Conservation (phyloP, 2,113 vertebrate species). For the Triplophysa dalaica region DNA sequence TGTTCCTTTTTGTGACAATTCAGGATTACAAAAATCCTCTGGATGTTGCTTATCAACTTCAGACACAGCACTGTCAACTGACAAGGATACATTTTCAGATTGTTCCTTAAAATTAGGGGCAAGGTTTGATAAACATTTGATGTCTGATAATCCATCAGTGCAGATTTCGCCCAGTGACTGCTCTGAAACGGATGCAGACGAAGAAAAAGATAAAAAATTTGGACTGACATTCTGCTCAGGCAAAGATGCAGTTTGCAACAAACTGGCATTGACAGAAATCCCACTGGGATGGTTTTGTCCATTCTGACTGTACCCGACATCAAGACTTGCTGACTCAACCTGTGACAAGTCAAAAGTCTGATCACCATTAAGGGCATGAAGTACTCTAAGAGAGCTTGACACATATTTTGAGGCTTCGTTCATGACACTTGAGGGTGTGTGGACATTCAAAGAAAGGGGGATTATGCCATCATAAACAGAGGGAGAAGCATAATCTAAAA, state of each 20-base stretch:
- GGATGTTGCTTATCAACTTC: constrained; percentile 34
- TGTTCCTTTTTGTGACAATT: constrained; percentile 40
- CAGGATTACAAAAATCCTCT: constrained; percentile 38
- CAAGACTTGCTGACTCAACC: constrained; percentile 56
- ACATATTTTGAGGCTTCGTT: constrained; percentile 74
- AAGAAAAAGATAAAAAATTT: constrained; percentile 42
- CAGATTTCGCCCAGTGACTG: constrained; percentile 31
- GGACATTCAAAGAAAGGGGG: constrained; percentile 60
- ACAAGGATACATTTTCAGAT: constrained; percentile 40
- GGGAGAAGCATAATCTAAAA: constrained; percentile 61
- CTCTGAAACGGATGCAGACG: constrained; percentile 28
- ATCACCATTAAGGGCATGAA: constrained; percentile 73
- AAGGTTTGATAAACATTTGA: constrained; percentile 42
- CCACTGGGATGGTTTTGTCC: constrained; percentile 61
- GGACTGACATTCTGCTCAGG: constrained; percentile 33
- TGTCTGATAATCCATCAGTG: constrained; percentile 30
- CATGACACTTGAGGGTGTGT: constrained; percentile 74
- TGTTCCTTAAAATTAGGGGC: constrained; percentile 45
- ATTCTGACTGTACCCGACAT: constrained; percentile 50
- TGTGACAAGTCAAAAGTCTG: constrained; percentile 72
- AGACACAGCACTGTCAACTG: constrained; percentile 4
- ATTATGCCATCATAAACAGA: constrained; percentile 57
- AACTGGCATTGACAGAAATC: constrained; percentile 43
- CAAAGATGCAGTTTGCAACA: constrained; percentile 23
- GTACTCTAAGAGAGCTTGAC: constrained; percentile 76